Conservation (phyloP, 2,113 vertebrate genomes). For the Phoenicopterus ruber region DNA sequence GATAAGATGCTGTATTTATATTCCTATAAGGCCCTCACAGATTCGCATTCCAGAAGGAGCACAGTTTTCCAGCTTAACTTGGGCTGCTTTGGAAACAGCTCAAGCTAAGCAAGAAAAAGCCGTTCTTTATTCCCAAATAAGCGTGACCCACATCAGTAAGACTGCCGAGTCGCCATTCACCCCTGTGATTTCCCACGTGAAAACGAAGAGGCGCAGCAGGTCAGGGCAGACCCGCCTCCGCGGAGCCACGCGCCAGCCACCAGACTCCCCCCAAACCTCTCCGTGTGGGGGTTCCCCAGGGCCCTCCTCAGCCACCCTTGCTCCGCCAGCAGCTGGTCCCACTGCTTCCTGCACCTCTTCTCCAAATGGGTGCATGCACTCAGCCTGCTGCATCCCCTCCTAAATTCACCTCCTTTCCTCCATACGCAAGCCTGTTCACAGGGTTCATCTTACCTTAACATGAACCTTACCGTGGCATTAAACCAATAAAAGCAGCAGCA, state of each 20-base stretch:
- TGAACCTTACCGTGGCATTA: no score
- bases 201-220: neutral
- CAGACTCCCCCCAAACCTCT: neutral
- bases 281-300: rapidly evolving
- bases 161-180: neutral
- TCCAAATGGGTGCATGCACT: neutral
- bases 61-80: constrained; percentile 7
- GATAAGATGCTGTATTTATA: constrained; percentile 38
- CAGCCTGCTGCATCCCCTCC: neutral
- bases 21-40: neutral
- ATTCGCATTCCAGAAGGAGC: neutral
- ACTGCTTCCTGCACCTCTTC: neutral
- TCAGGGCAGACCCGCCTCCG: neutral
- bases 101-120: neutral
- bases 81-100: neutral
- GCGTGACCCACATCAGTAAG: neutral
- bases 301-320: neutral
- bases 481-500: neutral
- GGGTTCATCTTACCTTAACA: neutral
- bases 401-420: neutral
- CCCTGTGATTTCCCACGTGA: neutral
- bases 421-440: neutral
- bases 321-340: neutral
- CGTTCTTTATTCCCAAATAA: neutral
- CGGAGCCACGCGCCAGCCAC: neutral